These are phyloP conservation scores for Synaphobranchus kaupii DNA, from an alignment of 2,797 vertebrate genomes.

Conservation along the genomic window DNA sequence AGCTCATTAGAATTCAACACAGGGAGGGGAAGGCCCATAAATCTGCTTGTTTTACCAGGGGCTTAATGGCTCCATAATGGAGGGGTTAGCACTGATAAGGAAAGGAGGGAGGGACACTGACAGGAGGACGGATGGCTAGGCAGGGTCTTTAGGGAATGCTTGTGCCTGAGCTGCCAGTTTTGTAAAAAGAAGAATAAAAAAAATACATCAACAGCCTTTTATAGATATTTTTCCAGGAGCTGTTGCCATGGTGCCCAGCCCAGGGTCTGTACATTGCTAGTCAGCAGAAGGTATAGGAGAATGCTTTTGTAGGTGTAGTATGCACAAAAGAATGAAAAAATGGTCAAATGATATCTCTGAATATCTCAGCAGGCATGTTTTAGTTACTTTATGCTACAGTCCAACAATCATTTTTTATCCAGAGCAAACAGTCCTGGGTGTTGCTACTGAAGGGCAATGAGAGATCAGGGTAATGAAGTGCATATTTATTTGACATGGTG, in stretches of 20 bases:
- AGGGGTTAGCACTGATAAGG: conserved; percentile 34
- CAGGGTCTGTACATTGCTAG: conserved; percentile 52
- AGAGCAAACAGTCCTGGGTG: neutral
- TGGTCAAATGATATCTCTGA: neutral
- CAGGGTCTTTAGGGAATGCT: conserved; percentile 51
- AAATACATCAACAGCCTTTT: conserved; percentile 36
- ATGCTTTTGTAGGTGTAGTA: conserved; percentile 36
- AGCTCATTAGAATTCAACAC: conserved; percentile 21
- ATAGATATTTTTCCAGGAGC: conserved; percentile 48
- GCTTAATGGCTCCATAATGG: conserved; percentile 57
- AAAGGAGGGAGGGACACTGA: conserved; percentile 19
- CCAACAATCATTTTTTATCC: neutral
- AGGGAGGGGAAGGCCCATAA: conserved; percentile 19
- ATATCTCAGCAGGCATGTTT: neutral
- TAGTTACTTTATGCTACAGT: neutral
- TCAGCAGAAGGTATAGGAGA: conserved; percentile 45
- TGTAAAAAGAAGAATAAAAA: conserved; percentile 16
- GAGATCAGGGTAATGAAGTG: neutral
- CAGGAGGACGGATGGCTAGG: conserved; percentile 48
- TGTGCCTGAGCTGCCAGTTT: conserved; percentile 48
- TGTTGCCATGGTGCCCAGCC: conserved; percentile 64
- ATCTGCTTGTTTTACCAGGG: conserved; percentile 44
- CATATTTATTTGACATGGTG: too few species aligned
- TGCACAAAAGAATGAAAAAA: conserved; percentile 25
- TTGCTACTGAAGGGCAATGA: neutral